A percentile compares a stretch with the other conserved stretches of the same genome.
phyloP scores from a whole-genome alignment of 2,888 invertebrate species.

The Latheticus oryzae region DNA sequence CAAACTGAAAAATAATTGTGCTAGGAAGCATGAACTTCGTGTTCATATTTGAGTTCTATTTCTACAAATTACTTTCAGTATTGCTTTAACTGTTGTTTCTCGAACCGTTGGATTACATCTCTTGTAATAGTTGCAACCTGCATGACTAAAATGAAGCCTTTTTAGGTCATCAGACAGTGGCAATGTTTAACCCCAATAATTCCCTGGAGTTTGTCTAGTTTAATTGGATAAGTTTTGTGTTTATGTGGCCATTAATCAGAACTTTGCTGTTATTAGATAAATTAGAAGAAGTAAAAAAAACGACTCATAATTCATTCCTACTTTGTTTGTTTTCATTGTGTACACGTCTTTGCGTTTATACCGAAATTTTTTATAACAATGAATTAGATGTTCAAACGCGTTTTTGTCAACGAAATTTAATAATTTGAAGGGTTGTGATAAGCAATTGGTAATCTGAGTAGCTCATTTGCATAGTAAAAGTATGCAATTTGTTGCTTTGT shows the following conservation, averaged over 20 bases:
- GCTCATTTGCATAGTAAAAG: constrained; percentile 31
- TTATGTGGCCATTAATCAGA: constrained; percentile 33
- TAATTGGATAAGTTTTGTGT: constrained; percentile 35
- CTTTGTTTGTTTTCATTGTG: constrained; percentile 3
- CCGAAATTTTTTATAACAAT: too few species aligned
- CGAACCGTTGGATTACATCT: too few species aligned
- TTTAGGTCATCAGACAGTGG: constrained; percentile 11
- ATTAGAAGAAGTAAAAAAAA: constrained; percentile 23
- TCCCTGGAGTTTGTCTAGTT: constrained; percentile 23
- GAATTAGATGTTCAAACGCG: too few species aligned
- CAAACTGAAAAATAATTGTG: too few species aligned
- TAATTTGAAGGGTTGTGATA: constrained; percentile 23
- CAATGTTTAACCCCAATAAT: constrained; percentile 20
- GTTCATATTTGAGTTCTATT: too few species aligned
- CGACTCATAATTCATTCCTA: constrained; percentile 12
- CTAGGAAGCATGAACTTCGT: too few species aligned
- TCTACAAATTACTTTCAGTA: background rate
- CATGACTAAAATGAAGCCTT: constrained; percentile 10
- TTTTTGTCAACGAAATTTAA: constrained; percentile 26
- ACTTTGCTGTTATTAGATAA: constrained; percentile 24
- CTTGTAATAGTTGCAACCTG: too few species aligned
- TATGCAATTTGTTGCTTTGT: constrained; percentile 14
- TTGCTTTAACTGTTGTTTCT: background rate
- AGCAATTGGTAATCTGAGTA: constrained; percentile 20
- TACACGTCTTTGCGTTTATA: too few species aligned